Percentiles rank a stretch among this genome's conserved stretches.
Evolutionary conservation across 2,888 invertebrate species (phyloP).

Genomic region (Muscina levida): DNA sequence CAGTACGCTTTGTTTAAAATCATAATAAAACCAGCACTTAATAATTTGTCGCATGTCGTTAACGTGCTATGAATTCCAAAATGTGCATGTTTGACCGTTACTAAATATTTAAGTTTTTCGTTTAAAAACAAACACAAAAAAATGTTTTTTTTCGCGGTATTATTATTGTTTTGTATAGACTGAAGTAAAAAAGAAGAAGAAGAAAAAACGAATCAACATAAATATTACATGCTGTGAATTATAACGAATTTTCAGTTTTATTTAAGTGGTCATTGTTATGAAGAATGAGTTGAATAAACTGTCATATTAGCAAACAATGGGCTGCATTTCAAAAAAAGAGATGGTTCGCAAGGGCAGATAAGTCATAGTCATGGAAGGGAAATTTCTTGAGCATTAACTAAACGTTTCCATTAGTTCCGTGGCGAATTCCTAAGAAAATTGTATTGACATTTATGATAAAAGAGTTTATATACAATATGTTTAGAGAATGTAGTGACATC

Average conservation of each 20-base stretch:
- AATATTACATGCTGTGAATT: constrained; percentile 22
- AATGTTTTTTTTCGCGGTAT: constrained; percentile 31
- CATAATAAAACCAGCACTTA: neutral
- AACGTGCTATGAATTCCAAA: constrained; percentile 14
- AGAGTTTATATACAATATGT: too few species aligned
- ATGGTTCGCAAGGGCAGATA: constrained; percentile 11
- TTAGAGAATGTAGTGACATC: too few species aligned
- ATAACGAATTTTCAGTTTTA: neutral
- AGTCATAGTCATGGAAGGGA: too few species aligned
- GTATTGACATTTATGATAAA: too few species aligned
- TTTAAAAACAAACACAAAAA: constrained; percentile 17
- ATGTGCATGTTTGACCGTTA: constrained; percentile 51
- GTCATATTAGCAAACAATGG: neutral
- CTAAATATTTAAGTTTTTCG: constrained; percentile 17
- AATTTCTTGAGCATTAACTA: too few species aligned
- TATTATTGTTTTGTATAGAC: neutral
- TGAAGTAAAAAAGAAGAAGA: neutral
- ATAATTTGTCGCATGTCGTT: constrained; percentile 29
- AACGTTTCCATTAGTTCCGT: too few species aligned
- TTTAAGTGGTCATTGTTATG: constrained; percentile 16
- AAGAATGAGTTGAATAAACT: constrained; percentile 16
- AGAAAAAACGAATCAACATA: neutral
- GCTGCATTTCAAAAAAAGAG: neutral
- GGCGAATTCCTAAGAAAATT: too few species aligned
- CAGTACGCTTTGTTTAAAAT: too few species aligned